These are phyloP conservation scores for Drosophila busckii DNA, from an alignment of 1,140 invertebrate genomes.

Conservation along the genomic window DNA sequence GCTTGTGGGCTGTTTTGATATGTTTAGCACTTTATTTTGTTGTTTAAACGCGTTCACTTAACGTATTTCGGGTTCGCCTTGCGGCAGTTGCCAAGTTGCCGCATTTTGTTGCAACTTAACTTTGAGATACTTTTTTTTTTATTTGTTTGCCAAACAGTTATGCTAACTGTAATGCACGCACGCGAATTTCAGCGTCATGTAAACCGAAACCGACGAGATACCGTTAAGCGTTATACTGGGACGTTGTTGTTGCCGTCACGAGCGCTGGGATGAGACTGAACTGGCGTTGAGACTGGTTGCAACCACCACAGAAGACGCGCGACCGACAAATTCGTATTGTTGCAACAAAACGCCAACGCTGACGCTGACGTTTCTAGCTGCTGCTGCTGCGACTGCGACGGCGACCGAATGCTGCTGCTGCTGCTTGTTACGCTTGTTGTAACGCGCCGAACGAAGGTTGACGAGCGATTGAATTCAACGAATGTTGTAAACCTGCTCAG, in stretches of 20 bases:
- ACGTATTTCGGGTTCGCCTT: slow-evolving; percentile 31
- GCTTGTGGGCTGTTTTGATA: slow-evolving; percentile 48
- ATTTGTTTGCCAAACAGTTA: slow-evolving; percentile 7
- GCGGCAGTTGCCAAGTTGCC: slow-evolving; percentile 51
- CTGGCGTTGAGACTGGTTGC: slow-evolving; percentile 24
- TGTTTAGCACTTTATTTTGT: slow-evolving; percentile 43
- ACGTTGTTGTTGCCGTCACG: slow-evolving; percentile 49
- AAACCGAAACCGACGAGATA: slow-evolving; percentile 9
- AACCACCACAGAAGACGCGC: slow-evolving; percentile 27
- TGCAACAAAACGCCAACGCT: slow-evolving; percentile 21
- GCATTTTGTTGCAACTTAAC: slow-evolving; percentile 40
- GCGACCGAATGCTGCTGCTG: slow-evolving; percentile 4
- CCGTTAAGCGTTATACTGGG: slow-evolving; percentile 5
- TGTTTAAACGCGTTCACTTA: slow-evolving; percentile 13
- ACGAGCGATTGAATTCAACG: slow-evolving; percentile 61
- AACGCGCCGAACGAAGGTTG: slow-evolving; percentile 65
- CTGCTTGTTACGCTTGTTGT: slow-evolving; percentile 41
- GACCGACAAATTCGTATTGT: slow-evolving; percentile 29
- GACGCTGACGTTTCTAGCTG: slow-evolving; percentile 6
- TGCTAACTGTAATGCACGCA: slow-evolving; percentile 23
- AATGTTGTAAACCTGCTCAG: slow-evolving; percentile 48
- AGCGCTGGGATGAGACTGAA: slow-evolving; percentile 64
- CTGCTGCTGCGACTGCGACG: neutral
- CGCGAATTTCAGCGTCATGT: slow-evolving; percentile 15
- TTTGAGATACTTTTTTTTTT: slow-evolving; percentile 16